phyloP scores from a whole-genome alignment of 2,888 invertebrate species.

The Epiblema foenella region DNA sequence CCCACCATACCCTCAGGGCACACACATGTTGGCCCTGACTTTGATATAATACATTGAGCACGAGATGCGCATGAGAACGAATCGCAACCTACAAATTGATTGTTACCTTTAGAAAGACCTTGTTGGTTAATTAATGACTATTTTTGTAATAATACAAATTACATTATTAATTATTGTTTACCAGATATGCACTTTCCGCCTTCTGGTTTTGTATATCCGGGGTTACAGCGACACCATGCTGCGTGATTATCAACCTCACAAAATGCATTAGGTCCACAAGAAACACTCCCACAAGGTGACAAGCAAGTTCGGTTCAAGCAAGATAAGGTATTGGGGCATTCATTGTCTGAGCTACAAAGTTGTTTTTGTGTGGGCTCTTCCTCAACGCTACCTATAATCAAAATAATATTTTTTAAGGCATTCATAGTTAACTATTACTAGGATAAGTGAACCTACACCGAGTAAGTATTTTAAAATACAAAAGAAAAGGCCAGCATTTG shows the following conservation, averaged over 20 bases:
- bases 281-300: constrained; percentile 91
- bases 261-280: constrained; percentile 93
- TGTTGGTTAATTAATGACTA: background rate
- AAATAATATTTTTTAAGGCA: background rate
- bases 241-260: constrained; percentile 95
- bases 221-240: constrained; percentile 94
- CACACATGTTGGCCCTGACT: constrained; percentile 93
- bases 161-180: constrained; percentile 59
- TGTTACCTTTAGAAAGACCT: background rate
- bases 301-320: constrained; percentile 92
- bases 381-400: constrained; percentile 64
- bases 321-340: constrained; percentile 92
- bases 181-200: constrained; percentile 94
- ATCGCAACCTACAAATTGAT: constrained; percentile 86
- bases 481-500: background rate
- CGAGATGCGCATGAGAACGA: constrained; percentile 91
- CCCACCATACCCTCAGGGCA: constrained; percentile 94
- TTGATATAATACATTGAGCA: constrained; percentile 93
- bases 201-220: constrained; percentile 91
- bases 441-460: too few relatives aligned
- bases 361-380: constrained; percentile 84
- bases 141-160: background rate
- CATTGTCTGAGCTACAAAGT: constrained; percentile 89
- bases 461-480: background rate
- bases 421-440: background rate